phyloP scores from a whole-genome alignment of 1,140 invertebrate genomes.

The Zophobas atratus region DNA sequence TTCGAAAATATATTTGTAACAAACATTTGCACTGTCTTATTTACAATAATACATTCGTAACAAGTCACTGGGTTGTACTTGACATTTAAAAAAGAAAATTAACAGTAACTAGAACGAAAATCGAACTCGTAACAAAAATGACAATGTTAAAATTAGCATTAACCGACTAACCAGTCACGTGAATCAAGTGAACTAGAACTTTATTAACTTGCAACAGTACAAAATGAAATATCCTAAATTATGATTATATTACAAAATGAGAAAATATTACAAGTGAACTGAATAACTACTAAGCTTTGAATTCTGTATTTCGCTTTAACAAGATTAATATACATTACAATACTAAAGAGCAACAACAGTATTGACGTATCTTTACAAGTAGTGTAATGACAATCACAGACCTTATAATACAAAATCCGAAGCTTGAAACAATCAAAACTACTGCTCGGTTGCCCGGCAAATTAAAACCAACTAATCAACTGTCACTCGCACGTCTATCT shows the following conservation, averaged over 20 bases:
- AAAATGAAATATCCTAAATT: conserved; percentile 43
- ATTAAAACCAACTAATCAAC: conserved; percentile 30
- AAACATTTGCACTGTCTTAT: conserved; percentile 36
- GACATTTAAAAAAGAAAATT: conserved; percentile 17
- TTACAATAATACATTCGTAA: conserved; percentile 33
- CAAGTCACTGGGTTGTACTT: conserved; percentile 40
- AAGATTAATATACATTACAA: conserved; percentile 56
- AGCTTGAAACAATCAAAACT: conserved; percentile 50
- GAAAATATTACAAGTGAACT: conserved; percentile 31
- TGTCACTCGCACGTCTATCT: conserved; percentile 53
- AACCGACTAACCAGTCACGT: conserved; percentile 22
- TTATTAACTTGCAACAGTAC: conserved; percentile 39
- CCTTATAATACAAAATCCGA: conserved; percentile 63
- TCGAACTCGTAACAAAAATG: conserved; percentile 22
- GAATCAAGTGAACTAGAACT: conserved; percentile 27
- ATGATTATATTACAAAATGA: conserved; percentile 45
- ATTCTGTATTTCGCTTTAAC: conserved; percentile 56
- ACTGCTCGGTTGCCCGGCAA: not conserved
- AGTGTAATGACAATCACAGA: conserved; percentile 62
- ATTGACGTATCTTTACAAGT: conserved; percentile 62
- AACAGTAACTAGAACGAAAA: conserved; percentile 7
- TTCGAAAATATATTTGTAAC: conserved; percentile 37
- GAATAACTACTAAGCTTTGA: conserved; percentile 49
- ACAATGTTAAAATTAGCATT: conserved; percentile 22
- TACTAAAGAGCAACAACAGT: conserved; percentile 62